Conservation (phyloP, 2,888 invertebrate genomes). For the Marronus borbonicus region DNA sequence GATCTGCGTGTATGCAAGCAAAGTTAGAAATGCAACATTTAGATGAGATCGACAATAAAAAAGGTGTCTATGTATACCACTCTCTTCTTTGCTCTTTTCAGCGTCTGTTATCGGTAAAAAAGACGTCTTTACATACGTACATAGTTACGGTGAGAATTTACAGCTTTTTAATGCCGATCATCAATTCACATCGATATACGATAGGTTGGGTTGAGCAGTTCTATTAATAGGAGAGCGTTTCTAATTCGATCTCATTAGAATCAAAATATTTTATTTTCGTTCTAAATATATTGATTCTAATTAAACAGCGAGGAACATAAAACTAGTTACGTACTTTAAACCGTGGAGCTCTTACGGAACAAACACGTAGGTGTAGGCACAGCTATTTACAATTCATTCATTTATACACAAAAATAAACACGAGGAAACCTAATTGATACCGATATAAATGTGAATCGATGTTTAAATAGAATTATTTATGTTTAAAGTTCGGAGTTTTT, state of each 20-base stretch:
- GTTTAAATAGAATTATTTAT: too few relatives aligned
- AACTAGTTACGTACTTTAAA: too few relatives aligned
- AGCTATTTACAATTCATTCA: too few relatives aligned
- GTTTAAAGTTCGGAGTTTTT: too few relatives aligned
- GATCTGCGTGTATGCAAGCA: neutral
- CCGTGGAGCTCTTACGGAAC: too few relatives aligned
- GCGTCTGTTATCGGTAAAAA: neutral
- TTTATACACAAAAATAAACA: too few relatives aligned
- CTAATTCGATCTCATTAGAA: constrained; percentile 2
- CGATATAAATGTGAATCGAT: too few relatives aligned
- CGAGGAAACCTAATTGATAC: too few relatives aligned
- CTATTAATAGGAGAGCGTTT: neutral
- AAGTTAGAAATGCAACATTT: neutral
- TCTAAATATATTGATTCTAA: constrained; percentile 14
- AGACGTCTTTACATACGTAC: neutral
- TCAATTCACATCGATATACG: constrained; percentile 10
- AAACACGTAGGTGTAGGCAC: too few relatives aligned
- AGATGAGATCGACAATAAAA: neutral
- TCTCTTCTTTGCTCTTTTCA: neutral
- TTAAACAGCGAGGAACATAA: too few relatives aligned
- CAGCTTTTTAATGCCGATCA: constrained; percentile 13
- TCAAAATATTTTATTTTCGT: constrained; percentile 10
- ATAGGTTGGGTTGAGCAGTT: neutral
- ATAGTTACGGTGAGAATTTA: constrained; percentile 21
- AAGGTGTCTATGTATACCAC: neutral